Evolutionary conservation across 1,140 invertebrate species (phyloP).

Genomic region (Planococcus citri): DNA sequence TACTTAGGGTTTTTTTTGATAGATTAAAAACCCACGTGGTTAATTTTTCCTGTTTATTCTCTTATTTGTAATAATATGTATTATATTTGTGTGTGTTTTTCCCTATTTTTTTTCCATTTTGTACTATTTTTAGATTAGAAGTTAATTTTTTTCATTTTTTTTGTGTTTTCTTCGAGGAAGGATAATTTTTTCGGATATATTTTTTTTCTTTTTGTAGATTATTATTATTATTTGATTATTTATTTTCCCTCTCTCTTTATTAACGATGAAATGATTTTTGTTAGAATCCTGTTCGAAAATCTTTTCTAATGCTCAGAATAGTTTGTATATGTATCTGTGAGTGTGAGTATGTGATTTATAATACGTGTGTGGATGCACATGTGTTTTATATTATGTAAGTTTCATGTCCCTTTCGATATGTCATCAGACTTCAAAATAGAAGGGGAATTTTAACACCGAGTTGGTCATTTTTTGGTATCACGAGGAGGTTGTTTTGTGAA

Average conservation of each 20-base stretch:
- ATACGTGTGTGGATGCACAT: not conserved
- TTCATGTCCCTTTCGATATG: not conserved
- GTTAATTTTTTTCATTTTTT: not conserved
- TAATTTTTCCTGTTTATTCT: not conserved
- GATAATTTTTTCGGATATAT: not conserved
- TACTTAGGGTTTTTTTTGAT: not conserved
- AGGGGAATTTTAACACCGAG: too few species aligned
- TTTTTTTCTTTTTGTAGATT: too few species aligned
- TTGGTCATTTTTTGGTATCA: too few species aligned
- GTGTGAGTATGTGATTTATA: slow-evolving; percentile 17
- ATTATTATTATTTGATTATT: too few species aligned
- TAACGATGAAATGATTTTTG: not conserved
- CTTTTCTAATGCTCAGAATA: slow-evolving; percentile 10
- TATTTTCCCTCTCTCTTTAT: too few species aligned
- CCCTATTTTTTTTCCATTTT: slow-evolving; percentile 6
- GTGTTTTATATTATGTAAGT: slow-evolving; percentile 5
- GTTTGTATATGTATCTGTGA: slow-evolving; percentile 13
- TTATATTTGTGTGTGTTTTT: slow-evolving; percentile 16
- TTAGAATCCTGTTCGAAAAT: not conserved
- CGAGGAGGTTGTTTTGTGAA: too few species aligned
- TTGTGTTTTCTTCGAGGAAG: not conserved
- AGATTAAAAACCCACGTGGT: not conserved
- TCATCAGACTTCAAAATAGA: too few species aligned
- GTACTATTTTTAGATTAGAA: slow-evolving; percentile 2
- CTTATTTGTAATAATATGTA: slow-evolving; percentile 18